Evolutionary conservation across 2,888 invertebrate genomes (phyloP), one percentile per base, ranked within the genome.

Genomic region (Synanthedon andrenaeformis): DNA sequence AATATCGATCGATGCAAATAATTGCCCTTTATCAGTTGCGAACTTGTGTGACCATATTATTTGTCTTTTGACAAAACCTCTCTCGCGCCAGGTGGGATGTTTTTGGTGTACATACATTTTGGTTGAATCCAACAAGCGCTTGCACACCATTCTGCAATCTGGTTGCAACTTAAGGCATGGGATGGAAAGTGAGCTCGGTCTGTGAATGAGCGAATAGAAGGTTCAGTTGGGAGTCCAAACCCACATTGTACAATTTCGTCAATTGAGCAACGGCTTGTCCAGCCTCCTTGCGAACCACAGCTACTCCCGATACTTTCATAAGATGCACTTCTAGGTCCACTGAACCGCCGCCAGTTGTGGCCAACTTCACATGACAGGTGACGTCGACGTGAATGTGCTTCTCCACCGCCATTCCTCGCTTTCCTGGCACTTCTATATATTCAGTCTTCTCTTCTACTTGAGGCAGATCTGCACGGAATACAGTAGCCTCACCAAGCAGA

Each of bases 371-470:
- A 66, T 92, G 90, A 64, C 92, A 92, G 12, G 90, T 91, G 49
- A 92, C 91, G 62, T 92, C 92, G 5, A 92, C 89, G 64, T 92
- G 90, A 45, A 92, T 88, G 65, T 91, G 88, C 72, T 93, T 93
- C 62, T 90, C 85, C 2, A 92, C 84, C 12, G 90, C 89, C 59
- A 72, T 69, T 41, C 79, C 82, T 8, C 72, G 70, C 59, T 80
- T 82, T n/a, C 85, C 86, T 54, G 84, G 85, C 0, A 88, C 76
- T 19, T 86, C 82, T 58, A 91, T 89, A 67, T 89, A 88, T 66
- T 89, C 89, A 56, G 91, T 91, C 71, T 83, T 89, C 74, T 91
- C 89, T 71, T 92, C 91, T n/a, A 86, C 82, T 76, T 93, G 92
- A 0, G 92, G 91, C 58, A 89, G 77, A 69, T 92, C 92, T 42